Percentiles rank a stretch among this genome's conserved stretches.
phyloP scores from a whole-genome alignment of 2,113 vertebrate species.

The Pluvialis apricaria region DNA sequence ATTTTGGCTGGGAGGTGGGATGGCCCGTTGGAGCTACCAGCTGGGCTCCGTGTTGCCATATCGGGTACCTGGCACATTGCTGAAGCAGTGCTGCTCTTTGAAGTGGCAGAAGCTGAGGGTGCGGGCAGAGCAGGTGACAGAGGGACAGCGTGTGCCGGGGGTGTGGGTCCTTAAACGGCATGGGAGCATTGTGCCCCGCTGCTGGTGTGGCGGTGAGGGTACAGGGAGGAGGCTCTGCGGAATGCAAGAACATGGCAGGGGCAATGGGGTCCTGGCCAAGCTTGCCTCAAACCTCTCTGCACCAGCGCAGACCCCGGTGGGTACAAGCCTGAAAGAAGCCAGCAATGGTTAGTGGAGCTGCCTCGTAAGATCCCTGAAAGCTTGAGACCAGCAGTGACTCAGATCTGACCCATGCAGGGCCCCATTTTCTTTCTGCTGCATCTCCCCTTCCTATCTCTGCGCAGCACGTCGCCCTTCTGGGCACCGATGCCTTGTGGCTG shows the following conservation, averaged over 20 bases:
- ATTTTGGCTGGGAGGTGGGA: background rate
- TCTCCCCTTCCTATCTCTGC: background rate
- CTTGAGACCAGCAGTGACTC: background rate
- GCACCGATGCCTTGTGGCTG: background rate
- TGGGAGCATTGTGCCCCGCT: accelerated
- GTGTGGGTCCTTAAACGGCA: accelerated
- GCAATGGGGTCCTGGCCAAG: background rate
- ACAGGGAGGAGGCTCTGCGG: background rate
- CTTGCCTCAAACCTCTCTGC: background rate
- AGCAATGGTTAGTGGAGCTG: background rate
- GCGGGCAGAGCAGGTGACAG: background rate
- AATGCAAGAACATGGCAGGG: background rate
- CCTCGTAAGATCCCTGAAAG: background rate
- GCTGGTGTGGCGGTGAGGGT: background rate
- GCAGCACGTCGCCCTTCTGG: background rate
- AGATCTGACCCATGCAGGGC: background rate
- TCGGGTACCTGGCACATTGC: background rate
- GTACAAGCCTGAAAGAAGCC: background rate
- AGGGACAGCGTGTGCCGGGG: background rate
- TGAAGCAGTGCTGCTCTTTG: background rate
- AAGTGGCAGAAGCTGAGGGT: background rate
- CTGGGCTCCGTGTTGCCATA: background rate
- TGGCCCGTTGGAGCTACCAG: background rate
- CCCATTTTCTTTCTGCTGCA: background rate
- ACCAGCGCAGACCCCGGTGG: accelerated